phyloP scores from a whole-genome alignment of 2,113 vertebrate species.

The Muntiacus reevesi region DNA sequence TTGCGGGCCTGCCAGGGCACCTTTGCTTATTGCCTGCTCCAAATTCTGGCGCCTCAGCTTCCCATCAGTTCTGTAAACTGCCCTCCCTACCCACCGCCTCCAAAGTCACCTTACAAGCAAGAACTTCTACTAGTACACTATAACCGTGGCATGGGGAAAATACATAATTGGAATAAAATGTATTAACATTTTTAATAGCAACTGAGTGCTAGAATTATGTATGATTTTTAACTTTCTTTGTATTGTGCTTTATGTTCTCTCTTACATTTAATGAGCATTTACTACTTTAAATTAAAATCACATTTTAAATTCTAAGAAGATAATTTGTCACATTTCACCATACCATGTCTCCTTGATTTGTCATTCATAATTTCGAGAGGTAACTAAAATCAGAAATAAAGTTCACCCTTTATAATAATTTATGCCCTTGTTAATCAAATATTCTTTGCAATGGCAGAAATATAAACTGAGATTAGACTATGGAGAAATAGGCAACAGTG shows the following conservation, averaged over 20 bases:
- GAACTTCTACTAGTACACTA: not conserved
- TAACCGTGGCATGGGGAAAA: not conserved
- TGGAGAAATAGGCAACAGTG: slow-evolving; percentile 15
- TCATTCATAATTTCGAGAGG: slow-evolving; percentile 35
- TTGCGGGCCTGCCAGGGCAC: not conserved
- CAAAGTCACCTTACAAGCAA: not conserved
- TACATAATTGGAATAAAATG: not conserved
- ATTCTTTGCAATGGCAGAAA: slow-evolving; percentile 61
- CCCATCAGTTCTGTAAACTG: not conserved
- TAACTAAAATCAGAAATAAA: slow-evolving; percentile 51
- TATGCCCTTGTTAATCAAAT: slow-evolving; percentile 56
- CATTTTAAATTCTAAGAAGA: not conserved
- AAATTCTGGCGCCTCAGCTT: not conserved
- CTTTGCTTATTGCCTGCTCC: not conserved
- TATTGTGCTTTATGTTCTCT: not conserved
- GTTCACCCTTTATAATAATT: slow-evolving; percentile 48
- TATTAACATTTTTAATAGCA: not conserved
- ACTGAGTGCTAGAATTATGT: not conserved
- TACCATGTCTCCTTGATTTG: slow-evolving; percentile 8
- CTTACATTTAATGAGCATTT: slow-evolving; percentile 1
- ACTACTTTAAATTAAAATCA: slow-evolving; percentile 37
- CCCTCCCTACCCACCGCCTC: not conserved
- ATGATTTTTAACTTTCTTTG: not conserved
- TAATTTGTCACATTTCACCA: slow-evolving; percentile 40
- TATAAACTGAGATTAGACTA: slow-evolving; percentile 60